Evolutionary conservation across 2,113 vertebrate species (phyloP), one percentile per base, ranked within the genome.

Genomic region (Syrmaticus mikado): DNA sequence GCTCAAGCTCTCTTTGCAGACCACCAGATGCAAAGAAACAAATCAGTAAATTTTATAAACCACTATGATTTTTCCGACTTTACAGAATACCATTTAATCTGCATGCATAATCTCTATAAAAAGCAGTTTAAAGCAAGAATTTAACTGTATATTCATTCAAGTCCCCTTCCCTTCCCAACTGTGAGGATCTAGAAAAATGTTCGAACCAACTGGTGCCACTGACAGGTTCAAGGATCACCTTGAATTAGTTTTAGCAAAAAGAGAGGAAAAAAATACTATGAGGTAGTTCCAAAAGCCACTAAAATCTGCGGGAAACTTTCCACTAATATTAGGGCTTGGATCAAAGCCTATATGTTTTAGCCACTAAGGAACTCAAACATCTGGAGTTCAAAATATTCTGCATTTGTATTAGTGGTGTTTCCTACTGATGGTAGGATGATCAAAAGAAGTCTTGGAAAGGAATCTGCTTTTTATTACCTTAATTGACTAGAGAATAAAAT

Each of bases 111-210:
- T 25, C 21, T 25, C 66, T 71, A 13, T 24, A 73, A 83, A 3
- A n/a, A 43, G 25, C 14, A 14, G 5, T 32, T 74, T 50, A 73
- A 89, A 77, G 5, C 20, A 53, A 74, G 10, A 16, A 72, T 64
- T 79, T 67, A 67, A 25, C 18, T 53, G 5, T 30, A 32, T 5
- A 19, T 71, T 92, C 20, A 32, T 8, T 45, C 34, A 53, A 8
- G 8, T 76, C 1, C 0, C n/a, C 38, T 78, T 25, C 9, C 17
- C 36, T 53, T 20, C n/a, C 40, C 14, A 55, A 6, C 32, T 41
- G 8, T 14, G 19, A 52, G 32, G n/a, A 64, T 60, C 25, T 21
- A n/a, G 0, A 55, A 25, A 19, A 82, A 52, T 16, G n/a, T 0
- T 0, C 20, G 21, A 67, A 57, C 14, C 5, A 43, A 30, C 8